These are phyloP conservation scores for Drosophila greeni DNA, from an alignment of 2,888 invertebrate species.

Conservation along the genomic window DNA sequence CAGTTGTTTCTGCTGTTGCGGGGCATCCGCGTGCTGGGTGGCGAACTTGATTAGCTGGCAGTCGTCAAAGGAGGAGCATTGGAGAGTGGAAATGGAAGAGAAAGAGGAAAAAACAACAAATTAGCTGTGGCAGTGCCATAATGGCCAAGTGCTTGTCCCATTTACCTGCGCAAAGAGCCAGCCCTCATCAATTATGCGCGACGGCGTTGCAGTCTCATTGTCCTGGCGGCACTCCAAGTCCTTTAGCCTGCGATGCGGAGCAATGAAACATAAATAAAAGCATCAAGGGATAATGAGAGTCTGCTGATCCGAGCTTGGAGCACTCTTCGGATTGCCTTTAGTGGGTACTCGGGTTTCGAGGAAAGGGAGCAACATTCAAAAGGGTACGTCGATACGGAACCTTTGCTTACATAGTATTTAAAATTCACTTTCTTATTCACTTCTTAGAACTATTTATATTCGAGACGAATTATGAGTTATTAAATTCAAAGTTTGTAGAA, in stretches of 20 bases:
- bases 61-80: constrained; percentile 9
- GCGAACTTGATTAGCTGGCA: constrained; percentile 77
- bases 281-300: constrained; percentile 19
- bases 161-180: constrained; percentile 78
- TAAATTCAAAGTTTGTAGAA: neutral
- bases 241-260: constrained; percentile 56
- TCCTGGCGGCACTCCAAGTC: constrained; percentile 58
- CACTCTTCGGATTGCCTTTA: constrained; percentile 29
- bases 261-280: constrained; percentile 57
- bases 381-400: neutral
- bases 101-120: constrained; percentile 32
- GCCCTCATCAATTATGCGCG: constrained; percentile 77
- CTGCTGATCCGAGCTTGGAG: constrained; percentile 18
- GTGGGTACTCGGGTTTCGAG: constrained; percentile 11
- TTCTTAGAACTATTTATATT: neutral
- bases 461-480: neutral
- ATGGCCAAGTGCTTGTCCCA: constrained; percentile 46
- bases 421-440: neutral
- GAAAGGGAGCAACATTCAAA: neutral
- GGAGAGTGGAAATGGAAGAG: neutral
- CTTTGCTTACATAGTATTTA: neutral
- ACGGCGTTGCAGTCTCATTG: constrained; percentile 60
- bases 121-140: constrained; percentile 48
- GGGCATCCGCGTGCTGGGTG: constrained; percentile 65
- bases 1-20: constrained; percentile 73